Evolutionary conservation across 2,888 invertebrate genomes (phyloP).

Genomic region (Diplolepis rosae): DNA sequence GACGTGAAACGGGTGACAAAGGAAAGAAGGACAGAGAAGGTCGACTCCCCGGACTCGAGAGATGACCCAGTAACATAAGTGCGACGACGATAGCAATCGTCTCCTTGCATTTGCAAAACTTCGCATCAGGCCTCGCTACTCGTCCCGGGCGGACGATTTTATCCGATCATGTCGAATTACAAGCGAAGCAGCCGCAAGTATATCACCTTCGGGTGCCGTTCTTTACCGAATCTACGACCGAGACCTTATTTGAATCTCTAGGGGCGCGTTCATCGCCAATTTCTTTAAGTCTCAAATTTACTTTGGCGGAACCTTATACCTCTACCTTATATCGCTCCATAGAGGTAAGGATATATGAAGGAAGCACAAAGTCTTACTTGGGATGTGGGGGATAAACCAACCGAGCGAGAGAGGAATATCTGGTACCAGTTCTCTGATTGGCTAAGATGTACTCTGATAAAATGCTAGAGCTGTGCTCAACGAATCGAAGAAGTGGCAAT

Average conservation of each 20-base stretch:
- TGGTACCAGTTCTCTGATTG: too few species aligned
- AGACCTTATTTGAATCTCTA: background rate
- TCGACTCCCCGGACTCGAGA: background rate
- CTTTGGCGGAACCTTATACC: background rate
- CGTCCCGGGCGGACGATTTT: constrained; percentile 45
- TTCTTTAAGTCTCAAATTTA: constrained; percentile 18
- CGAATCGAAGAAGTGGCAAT: too few species aligned
- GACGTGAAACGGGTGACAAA: background rate
- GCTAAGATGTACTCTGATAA: too few species aligned
- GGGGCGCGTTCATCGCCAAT: constrained; percentile 8
- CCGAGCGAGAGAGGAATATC: too few species aligned
- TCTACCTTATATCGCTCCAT: too few species aligned
- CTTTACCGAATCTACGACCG: constrained; percentile 15
- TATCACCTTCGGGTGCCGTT: constrained; percentile 45
- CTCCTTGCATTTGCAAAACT: constrained; percentile 26
- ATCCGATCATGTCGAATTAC: constrained; percentile 51
- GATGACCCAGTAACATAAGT: constrained; percentile 3
- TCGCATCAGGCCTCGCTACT: constrained; percentile 15
- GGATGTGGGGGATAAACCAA: too few species aligned
- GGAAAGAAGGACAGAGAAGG: background rate
- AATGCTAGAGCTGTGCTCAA: too few species aligned
- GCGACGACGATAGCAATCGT: constrained; percentile 14
- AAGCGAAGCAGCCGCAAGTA: constrained; percentile 43
- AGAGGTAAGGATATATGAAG: too few species aligned
- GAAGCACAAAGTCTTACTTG: too few species aligned